Evolutionary conservation across 2,888 invertebrate genomes (phyloP), one percentile per base, ranked within the genome.

Genomic region (Amphipyra berbera): DNA sequence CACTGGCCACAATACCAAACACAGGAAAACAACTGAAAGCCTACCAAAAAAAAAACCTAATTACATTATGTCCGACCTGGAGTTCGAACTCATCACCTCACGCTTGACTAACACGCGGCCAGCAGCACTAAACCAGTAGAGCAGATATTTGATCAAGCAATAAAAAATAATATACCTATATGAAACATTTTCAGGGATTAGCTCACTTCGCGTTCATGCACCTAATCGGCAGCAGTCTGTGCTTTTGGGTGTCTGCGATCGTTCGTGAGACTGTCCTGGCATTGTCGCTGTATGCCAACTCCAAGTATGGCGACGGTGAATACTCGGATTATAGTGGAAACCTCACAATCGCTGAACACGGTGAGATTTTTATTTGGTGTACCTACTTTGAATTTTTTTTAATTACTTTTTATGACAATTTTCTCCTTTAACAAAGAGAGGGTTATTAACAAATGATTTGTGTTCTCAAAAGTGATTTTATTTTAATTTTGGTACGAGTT

Each of bases 181-280:
- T 35, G 7, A 35, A 7, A 37, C 37, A 10, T 7, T 82, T 82
- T 63, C 86, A 95, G 92, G 95, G 95, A 56, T 71, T 97, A 37
- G 96, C 97, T 0, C 95, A 96, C 64, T 96, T 97, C 77, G 97
- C 96, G 4, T 92, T 97, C 63, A 97, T 97, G 97, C 97, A 98
- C 86, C 96, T 97, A 90, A 96, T 97, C 33, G 97, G 97, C 0
- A 96, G 97, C 61, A 97, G 97, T 80, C 88, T 97, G n/a, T 97
- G 97, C 82, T 97, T 97, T 82, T 97, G 97, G 97, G 88, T 97
- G n/a, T 96, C 96, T 83, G 97, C 97, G 2, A 97, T 97, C 66
- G 95, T 97, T 12, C 95, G 97, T 60, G 97, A 98, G 89, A 97
- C 97, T 0, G 88, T 96, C 27, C 96, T 97, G 57, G 96, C 96